Evolutionary conservation across 2,888 invertebrate genomes (phyloP).

Genomic region (Petrophora chlorosata): DNA sequence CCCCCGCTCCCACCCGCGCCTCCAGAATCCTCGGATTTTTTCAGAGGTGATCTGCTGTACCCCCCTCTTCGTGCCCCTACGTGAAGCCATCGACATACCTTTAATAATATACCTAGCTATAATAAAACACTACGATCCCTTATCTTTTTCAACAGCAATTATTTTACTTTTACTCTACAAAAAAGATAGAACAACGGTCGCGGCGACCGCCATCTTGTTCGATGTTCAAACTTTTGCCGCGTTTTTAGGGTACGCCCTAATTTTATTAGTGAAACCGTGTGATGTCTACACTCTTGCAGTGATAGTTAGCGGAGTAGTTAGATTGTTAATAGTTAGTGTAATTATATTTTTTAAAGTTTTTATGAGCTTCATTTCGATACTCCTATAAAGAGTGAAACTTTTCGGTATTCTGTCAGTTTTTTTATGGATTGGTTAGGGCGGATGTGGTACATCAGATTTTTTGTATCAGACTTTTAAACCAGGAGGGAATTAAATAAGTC

Average conservation of each 20-base stretch:
- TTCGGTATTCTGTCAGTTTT: conserved; percentile 32
- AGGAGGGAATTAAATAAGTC: conserved; percentile 1
- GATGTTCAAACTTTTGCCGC: conserved; percentile 48
- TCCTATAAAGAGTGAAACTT: conserved; percentile 39
- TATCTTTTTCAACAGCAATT: conserved; percentile 54
- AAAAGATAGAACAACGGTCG: conserved; percentile 46
- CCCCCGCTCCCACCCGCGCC: conserved; percentile 63
- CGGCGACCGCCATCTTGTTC: conserved; percentile 57
- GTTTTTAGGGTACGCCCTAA: conserved; percentile 54
- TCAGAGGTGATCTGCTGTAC: conserved; percentile 79
- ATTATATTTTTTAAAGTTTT: conserved; percentile 61
- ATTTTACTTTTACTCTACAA: conserved; percentile 55
- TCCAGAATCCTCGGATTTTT: conserved; percentile 77
- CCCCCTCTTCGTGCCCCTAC: conserved; percentile 52
- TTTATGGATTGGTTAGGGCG: conserved; percentile 50
- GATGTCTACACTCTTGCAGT: conserved; percentile 71
- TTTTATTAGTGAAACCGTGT: conserved; percentile 68
- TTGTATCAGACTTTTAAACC: conserved; percentile 17
- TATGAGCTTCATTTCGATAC: conserved; percentile 43
- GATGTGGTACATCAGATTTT: conserved; percentile 64
- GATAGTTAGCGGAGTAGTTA: conserved; percentile 69
- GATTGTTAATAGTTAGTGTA: conserved; percentile 64
- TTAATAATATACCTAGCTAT: conserved; percentile 56
- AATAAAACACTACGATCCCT: conserved; percentile 56
- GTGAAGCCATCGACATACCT: conserved; percentile 56